phyloP scores from a whole-genome alignment of 2,888 invertebrate genomes.

The Hydraecia micacea region DNA sequence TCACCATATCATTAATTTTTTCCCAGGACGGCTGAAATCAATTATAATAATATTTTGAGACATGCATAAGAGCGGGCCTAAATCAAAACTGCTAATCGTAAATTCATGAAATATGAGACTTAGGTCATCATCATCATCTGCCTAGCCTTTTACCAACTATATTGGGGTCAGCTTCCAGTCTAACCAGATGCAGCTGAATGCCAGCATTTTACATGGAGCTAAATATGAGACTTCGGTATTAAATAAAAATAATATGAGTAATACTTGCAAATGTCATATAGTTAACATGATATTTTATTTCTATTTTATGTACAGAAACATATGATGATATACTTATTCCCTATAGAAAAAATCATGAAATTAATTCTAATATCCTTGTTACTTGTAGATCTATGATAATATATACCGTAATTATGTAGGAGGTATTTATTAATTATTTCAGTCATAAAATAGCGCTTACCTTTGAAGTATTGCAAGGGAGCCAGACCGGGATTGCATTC shows the following conservation, averaged over 20 bases:
- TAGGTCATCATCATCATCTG: no score
- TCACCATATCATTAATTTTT: conserved; percentile 44
- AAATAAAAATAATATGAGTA: neutral
- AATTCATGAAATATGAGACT: neutral
- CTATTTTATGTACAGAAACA: neutral
- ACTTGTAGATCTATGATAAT: no score
- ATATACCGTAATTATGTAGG: no score
- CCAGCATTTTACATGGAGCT: no score
- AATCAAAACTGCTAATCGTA: neutral
- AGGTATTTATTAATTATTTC: neutral
- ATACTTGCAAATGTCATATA: neutral
- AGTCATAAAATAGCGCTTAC: conserved; percentile 39
- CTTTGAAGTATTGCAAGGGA: conserved; percentile 42
- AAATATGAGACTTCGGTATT: neutral
- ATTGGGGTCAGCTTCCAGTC: no score
- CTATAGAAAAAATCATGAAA: neutral
- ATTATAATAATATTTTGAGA: neutral
- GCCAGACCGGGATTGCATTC: conserved; percentile 63
- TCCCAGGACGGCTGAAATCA: conserved; percentile 61
- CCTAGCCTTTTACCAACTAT: no score
- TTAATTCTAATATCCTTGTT: neutral
- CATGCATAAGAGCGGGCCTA: neutral
- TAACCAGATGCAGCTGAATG: no score
- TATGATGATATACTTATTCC: no score
- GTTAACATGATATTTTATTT: no score